Conservation (phyloP, 2,797 vertebrate genomes). For the Cryptoblepharus egeriae region DNA sequence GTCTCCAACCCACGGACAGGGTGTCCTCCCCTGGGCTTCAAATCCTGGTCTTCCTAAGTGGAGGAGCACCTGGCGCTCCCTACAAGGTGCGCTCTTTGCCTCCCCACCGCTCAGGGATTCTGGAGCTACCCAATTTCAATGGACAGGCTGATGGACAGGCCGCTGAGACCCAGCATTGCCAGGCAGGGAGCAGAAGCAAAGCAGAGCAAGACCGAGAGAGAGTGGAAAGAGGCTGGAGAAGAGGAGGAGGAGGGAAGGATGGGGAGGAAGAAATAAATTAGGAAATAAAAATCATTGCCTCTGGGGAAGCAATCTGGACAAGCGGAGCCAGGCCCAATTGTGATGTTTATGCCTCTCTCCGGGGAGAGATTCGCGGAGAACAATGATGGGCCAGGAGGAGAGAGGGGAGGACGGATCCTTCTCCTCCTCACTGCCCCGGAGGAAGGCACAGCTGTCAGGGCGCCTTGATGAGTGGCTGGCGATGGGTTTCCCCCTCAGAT, state of each 20-base stretch:
- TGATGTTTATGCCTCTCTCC: not conserved
- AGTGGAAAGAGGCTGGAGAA: not conserved
- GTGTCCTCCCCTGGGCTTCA: too few relatives aligned
- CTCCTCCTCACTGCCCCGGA: not conserved
- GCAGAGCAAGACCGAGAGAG: not conserved
- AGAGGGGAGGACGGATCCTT: not conserved
- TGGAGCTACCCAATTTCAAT: too few relatives aligned
- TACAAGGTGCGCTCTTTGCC: too few relatives aligned
- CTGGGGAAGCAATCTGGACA: not conserved
- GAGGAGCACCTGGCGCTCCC: not conserved
- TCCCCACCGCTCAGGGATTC: too few relatives aligned
- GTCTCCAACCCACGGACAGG: too few relatives aligned
- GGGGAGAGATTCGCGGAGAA: not conserved
- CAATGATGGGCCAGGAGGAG: not conserved
- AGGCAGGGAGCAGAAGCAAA: not conserved
- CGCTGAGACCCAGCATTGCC: not conserved
- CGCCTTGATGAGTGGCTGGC: not conserved
- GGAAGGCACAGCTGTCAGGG: conserved; percentile 12
- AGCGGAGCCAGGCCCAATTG: not conserved
- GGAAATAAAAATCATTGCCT: not conserved
- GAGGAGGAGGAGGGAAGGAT: too few relatives aligned
- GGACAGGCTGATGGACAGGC: too few relatives aligned
- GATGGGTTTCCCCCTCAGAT: conserved; percentile 1
- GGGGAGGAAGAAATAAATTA: not conserved
- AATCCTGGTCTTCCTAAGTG: too few relatives aligned